Evolutionary conservation across 2,113 vertebrate genomes (phyloP).

Genomic region (Raphicerus campestris): DNA sequence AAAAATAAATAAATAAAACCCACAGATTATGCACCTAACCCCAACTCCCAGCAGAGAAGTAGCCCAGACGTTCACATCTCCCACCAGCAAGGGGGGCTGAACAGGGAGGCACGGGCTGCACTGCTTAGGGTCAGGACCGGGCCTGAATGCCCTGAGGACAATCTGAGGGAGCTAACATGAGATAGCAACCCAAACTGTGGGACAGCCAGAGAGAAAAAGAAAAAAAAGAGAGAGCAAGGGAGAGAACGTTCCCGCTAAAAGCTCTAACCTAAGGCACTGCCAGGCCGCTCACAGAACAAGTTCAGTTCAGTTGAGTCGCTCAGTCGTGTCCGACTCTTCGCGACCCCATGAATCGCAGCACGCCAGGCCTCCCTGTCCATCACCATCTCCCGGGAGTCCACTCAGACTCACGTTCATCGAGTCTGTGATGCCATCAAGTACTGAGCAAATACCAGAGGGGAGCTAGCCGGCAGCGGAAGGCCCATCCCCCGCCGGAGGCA

Average conservation of each 20-base stretch:
- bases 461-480: accelerated
- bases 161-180: not conserved
- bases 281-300: not conserved
- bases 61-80: not conserved
- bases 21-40: not conserved
- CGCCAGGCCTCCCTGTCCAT: too few relatives aligned
- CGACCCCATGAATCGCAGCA: too few relatives aligned
- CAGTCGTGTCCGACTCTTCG: too few relatives aligned
- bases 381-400: too few relatives aligned
- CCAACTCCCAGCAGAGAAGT: not conserved
- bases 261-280: not conserved
- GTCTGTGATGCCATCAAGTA: not conserved
- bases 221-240: not conserved
- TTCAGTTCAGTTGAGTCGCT: too few relatives aligned
- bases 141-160: not conserved
- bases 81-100: not conserved
- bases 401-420: too few relatives aligned
- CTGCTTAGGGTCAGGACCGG: not conserved
- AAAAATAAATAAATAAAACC: not conserved
- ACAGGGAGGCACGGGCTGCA: accelerated
- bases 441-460: not conserved
- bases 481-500: accelerated
- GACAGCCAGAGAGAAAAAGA: not conserved
- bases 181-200: not conserved
- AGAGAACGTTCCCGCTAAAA: not conserved